phyloP scores from a whole-genome alignment of 2,888 invertebrate species.

The Drosophila neutralis region DNA sequence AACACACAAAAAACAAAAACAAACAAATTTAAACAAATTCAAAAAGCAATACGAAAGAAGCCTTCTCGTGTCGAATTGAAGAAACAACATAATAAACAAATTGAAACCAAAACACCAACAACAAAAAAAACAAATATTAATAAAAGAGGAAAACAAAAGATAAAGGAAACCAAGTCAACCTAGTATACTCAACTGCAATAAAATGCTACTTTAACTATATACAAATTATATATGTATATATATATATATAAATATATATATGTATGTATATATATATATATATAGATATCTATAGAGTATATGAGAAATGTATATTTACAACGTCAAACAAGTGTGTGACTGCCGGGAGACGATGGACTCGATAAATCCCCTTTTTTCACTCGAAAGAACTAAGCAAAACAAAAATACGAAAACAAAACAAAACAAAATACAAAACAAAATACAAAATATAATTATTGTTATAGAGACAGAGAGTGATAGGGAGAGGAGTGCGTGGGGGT shows the following conservation, averaged over 20 bases:
- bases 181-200: conserved; percentile 76
- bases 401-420: not conserved
- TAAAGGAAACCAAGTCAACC: conserved; percentile 64
- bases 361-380: conserved; percentile 5
- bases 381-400: conserved; percentile 5
- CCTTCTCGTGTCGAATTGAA: conserved; percentile 59
- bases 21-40: conserved; percentile 36
- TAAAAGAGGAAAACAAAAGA: conserved; percentile 13
- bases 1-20: conserved; percentile 11
- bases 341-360: conserved; percentile 14
- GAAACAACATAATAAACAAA: conserved; percentile 23
- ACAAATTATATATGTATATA: conserved; percentile 55
- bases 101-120: conserved; percentile 42
- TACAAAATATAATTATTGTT: not conserved
- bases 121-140: conserved; percentile 26
- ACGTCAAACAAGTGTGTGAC: conserved; percentile 38
- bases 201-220: conserved; percentile 71
- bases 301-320: conserved; percentile 73
- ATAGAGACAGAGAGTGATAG: conserved; percentile 9
- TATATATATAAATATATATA: conserved; percentile 39
- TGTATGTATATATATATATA: conserved; percentile 39
- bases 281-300: conserved; percentile 57
- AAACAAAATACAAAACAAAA: conserved; percentile 8
- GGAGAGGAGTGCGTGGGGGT: not conserved
- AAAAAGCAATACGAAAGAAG: conserved; percentile 70